Evolutionary conservation across 2,113 vertebrate species (phyloP), one percentile per base, ranked within the genome.

Genomic region (Urocolius indicus): DNA sequence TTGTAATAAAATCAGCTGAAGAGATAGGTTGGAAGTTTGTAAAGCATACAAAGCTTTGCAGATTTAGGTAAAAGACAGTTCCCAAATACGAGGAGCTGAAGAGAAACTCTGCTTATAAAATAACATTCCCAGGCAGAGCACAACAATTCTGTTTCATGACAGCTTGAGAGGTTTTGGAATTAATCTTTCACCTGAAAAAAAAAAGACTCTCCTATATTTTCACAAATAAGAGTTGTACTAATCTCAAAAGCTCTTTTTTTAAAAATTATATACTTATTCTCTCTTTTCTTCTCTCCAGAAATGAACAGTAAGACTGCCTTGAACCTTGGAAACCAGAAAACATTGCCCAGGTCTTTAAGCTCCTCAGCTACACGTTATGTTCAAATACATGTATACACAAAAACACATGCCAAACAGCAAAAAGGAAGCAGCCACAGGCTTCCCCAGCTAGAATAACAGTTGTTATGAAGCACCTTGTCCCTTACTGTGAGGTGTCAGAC

Each of bases 401-500:
- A 8, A 13, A 11, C 32, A 48, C 3, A 3, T 9, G 22, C 18
- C 23, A 52, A 74, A 30, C 36, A 46, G 59, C 21, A 66, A 66
- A 69, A 69, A 77, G 1, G 7, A 34, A 66, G 59, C 32, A 61
- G 41, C 36, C 65, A 43, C 22, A 62, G 27, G 41, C 5, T 62
- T 66, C 11, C 19, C 19, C 41, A 68, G 23, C 26, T 23, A 0
- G 0, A 57, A 14, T 4, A 77, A 45, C 2, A 2, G 24, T 6
- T 48, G 24, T 8, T 38, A 9, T 20, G 32, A 68, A 77, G 46
- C 14, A 27, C 51, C 13, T 61, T 26, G 14, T 1, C 29, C 38
- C 58, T 62, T n/a, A 16, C 11, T 59, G 9, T 0, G 0, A 61
- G 51, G 29, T 5, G 5, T 29, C 49, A 91, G 27, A 41, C 10